phyloP scores from a whole-genome alignment of 2,888 invertebrate species.

The Drosophila mimica region DNA sequence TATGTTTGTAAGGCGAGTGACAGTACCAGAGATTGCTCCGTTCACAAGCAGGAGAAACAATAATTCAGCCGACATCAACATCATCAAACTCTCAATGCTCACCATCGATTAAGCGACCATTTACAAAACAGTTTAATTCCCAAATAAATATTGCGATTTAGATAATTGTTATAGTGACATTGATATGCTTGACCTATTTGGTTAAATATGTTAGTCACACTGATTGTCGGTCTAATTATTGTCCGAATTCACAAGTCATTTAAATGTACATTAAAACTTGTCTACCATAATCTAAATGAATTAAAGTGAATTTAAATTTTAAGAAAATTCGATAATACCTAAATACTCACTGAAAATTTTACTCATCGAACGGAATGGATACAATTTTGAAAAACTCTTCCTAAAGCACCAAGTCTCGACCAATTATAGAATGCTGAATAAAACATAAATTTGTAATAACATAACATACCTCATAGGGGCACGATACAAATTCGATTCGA shows the following conservation, averaged over 20 bases:
- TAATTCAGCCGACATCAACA: constrained; percentile 3
- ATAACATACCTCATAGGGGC: constrained; percentile 23
- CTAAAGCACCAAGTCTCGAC: background rate
- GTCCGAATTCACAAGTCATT: no score
- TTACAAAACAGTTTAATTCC: background rate
- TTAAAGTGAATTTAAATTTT: no score
- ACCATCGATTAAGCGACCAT: background rate
- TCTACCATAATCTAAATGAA: no score
- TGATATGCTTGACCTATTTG: background rate
- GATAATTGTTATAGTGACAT: no score
- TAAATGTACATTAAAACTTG: background rate
- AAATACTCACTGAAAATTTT: no score
- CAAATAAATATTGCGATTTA: no score
- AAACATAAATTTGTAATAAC: background rate
- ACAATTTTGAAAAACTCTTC: background rate
- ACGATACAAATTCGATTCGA: background rate
- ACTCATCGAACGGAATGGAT: no score
- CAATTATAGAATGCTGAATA: constrained; percentile 23
- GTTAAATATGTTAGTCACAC: background rate
- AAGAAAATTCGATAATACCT: no score
- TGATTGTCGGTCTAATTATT: background rate
- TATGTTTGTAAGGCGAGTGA: constrained; percentile 16
- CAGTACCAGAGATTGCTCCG: background rate
- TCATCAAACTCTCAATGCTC: background rate
- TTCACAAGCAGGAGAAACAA: background rate